Evolutionary conservation across 2,797 vertebrate species (phyloP).

Genomic region (Onychomys leucogaster): DNA sequence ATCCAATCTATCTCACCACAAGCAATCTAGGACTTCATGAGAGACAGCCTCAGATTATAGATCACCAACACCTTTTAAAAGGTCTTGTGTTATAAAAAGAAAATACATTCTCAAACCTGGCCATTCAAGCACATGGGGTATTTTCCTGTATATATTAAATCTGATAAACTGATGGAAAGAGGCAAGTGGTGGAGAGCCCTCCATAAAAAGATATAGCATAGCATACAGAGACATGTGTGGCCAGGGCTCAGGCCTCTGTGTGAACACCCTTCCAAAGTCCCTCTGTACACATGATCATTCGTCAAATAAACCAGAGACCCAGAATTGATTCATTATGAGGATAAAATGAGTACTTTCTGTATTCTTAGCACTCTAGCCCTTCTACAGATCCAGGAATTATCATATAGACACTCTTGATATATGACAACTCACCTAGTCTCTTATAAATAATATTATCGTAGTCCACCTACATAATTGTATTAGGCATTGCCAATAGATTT

Average conservation of each 20-base stretch:
- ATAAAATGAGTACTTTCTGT: neutral
- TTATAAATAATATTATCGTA: slow-evolving; percentile 22
- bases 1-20: slow-evolving; percentile 77
- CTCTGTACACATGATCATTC: neutral
- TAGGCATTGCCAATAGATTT: slow-evolving; percentile 32
- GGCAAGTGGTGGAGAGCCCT: neutral
- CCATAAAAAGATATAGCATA: neutral
- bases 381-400: neutral
- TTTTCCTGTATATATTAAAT: slow-evolving; percentile 11
- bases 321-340: neutral
- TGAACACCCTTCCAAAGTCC: slow-evolving; percentile 13
- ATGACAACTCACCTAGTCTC: neutral
- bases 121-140: neutral
- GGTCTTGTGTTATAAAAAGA: slow-evolving; percentile 24
- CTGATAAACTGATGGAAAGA: slow-evolving; percentile 30
- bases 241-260: neutral
- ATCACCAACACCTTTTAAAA: slow-evolving; percentile 60
- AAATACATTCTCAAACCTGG: slow-evolving; percentile 56
- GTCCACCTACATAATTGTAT: neutral
- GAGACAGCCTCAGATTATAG: slow-evolving; percentile 72
- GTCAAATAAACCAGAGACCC: slow-evolving; percentile 24
- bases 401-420: neutral
- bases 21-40: slow-evolving; percentile 76
- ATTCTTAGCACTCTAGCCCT: slow-evolving; percentile 5
- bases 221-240: neutral